Conservation (phyloP, 2,888 invertebrate genomes). For the Agrotis puta region DNA sequence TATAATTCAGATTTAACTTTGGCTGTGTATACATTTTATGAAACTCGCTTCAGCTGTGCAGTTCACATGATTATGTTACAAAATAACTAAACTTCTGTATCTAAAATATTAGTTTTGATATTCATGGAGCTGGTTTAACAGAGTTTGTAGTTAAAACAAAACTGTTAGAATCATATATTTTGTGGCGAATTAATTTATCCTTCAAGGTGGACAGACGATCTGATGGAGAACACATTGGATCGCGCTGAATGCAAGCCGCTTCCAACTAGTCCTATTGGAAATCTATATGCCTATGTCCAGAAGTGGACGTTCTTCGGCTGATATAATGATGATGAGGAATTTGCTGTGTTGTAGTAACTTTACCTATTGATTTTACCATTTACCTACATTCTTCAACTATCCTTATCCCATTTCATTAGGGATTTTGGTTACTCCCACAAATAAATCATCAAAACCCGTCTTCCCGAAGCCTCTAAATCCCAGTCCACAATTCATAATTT, state of each 20-base stretch:
- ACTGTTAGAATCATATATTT: background rate
- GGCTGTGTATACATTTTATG: background rate
- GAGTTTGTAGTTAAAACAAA: constrained; percentile 15
- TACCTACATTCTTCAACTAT: no score
- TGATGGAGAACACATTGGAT: no score
- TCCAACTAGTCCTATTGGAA: no score
- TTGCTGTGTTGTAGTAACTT: background rate
- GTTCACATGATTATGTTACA: constrained; percentile 20
- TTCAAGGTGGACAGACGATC: no score
- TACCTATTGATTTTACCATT: background rate
- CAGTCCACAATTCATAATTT: constrained; percentile 12
- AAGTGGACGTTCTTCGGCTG: no score
- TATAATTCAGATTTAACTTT: no score
- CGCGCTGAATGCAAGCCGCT: no score
- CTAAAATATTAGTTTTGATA: constrained; percentile 14
- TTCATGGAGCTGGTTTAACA: background rate
- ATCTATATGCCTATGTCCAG: no score
- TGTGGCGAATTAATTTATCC: no score
- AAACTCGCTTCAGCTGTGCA: background rate
- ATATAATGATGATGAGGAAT: no score
- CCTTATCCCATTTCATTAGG: no score
- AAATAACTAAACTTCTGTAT: constrained; percentile 22
- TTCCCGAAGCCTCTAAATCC: background rate
- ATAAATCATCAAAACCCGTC: background rate
- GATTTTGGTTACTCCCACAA: background rate